Evolutionary conservation across 2,797 vertebrate genomes (phyloP), one percentile per base, ranked within the genome.

Genomic region (Pagetopsis macropterus): DNA sequence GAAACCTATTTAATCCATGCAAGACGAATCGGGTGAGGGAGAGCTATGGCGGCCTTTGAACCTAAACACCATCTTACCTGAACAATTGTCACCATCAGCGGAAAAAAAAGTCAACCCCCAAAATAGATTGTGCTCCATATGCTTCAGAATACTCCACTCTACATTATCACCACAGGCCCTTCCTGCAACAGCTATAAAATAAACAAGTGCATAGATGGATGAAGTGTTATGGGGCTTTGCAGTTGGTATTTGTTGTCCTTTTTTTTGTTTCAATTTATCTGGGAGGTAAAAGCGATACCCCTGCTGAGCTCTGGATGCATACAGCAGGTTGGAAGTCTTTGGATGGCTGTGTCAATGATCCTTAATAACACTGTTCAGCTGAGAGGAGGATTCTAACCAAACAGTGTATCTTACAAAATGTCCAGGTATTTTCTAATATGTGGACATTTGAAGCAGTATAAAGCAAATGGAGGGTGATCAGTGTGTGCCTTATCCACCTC

Each of bases 381-480:
- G 27, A 70, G 40, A 54, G 23, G 19, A 51, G 40, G 37, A 11
- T 82, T 75, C 65, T 77, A 61, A 71, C 59, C 61, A 76, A 75
- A 69, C 45, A 51, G 55, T 64, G 48, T 50, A 64, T 81, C 59
- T 67, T 57, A 50, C 6, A 61, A 83, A 72, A 77, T 59, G 52
- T 78, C 4, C 40, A 48, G 13, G 19, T 60, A 77, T 76, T 37
- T 37, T 78, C 44, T 68, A 58, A 79, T 62, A 48, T 41, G 31
- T 9, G 23, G 23, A 65, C 72, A 71, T 70, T 72, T 75, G 71
- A 76, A 70, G 65, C 69, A 41, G 56, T 86, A 79, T 7, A 87
- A 79, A 84, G 66, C 69, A 79, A 86, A 89, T 81, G 80, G 76
- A 73, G 73, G 67, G 61, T 79, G 82, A 88, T 90, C 83, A 86